Evolutionary conservation across 2,888 invertebrate species (phyloP).

Genomic region (Hyppa rectilinea): DNA sequence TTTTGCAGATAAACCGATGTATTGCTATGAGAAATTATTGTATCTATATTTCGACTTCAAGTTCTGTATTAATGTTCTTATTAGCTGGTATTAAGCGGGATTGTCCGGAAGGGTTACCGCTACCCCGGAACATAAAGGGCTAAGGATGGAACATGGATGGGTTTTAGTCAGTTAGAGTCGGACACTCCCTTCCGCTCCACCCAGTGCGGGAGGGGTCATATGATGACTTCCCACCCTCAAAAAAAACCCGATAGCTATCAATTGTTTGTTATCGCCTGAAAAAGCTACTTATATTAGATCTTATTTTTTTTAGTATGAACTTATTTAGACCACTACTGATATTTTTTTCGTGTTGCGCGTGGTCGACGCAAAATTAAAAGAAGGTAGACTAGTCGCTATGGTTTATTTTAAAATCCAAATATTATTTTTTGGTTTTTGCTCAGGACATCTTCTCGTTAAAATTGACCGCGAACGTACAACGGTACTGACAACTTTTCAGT

Average conservation of each 20-base stretch:
- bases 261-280: too few relatives aligned
- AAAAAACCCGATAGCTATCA: too few relatives aligned
- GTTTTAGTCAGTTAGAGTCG: too few relatives aligned
- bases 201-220: too few relatives aligned
- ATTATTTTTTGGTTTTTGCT: slow-evolving; percentile 57
- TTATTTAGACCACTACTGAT: neutral
- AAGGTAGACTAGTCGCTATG: neutral
- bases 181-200: too few relatives aligned
- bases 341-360: neutral
- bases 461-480: slow-evolving; percentile 73
- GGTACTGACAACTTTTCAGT: slow-evolving; percentile 66
- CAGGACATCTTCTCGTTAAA: slow-evolving; percentile 68
- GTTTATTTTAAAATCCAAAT: slow-evolving; percentile 9
- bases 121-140: too few relatives aligned
- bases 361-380: neutral
- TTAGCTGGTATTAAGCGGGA: slow-evolving; percentile 33
- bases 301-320: slow-evolving; percentile 17
- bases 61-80: slow-evolving; percentile 39
- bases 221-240: too few relatives aligned
- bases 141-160: too few relatives aligned
- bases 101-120: too few relatives aligned
- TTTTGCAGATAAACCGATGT: slow-evolving; percentile 66
- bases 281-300: slow-evolving; percentile 15
- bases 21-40: slow-evolving; percentile 48
- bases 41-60: slow-evolving; percentile 46